phyloP scores from a whole-genome alignment of 2,113 vertebrate genomes.

The Lagopus leucura region DNA sequence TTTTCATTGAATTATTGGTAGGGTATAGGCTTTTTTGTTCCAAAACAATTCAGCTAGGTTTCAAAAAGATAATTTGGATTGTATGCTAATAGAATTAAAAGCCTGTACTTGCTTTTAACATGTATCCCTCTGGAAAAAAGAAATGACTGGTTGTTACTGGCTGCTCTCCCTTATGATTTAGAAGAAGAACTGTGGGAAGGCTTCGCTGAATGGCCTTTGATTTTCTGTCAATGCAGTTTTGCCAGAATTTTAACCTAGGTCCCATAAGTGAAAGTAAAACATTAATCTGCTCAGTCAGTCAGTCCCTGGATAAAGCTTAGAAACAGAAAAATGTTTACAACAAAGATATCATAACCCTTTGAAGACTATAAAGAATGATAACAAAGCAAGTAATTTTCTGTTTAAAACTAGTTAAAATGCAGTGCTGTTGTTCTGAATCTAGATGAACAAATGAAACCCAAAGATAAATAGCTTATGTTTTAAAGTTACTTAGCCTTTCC shows the following conservation, averaged over 20 bases:
- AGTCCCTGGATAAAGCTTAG: conserved; percentile 34
- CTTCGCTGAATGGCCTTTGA: conserved; percentile 65
- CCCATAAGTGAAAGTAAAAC: conserved; percentile 49
- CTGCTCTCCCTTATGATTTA: conserved; percentile 40
- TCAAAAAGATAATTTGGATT: conserved; percentile 23
- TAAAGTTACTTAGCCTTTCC: conserved; percentile 74
- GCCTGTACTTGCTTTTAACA: conserved; percentile 42
- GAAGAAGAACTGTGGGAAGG: conserved; percentile 41
- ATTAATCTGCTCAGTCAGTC: conserved; percentile 45
- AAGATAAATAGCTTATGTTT: conserved; percentile 60
- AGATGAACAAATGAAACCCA: conserved; percentile 37
- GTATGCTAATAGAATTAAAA: conserved; percentile 41
- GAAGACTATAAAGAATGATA: conserved; percentile 52
- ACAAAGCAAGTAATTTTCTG: conserved; percentile 38
- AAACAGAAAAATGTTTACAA: conserved; percentile 57
- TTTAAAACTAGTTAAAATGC: conserved; percentile 36
- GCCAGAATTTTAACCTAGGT: conserved; percentile 44
- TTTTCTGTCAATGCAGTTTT: conserved; percentile 63
- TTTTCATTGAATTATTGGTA: neutral
- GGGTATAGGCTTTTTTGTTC: conserved; percentile 19
- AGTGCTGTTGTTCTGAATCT: conserved; percentile 6
- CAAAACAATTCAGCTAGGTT: conserved; percentile 32
- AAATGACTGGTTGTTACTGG: conserved; percentile 56
- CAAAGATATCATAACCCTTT: conserved; percentile 39
- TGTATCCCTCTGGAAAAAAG: conserved; percentile 4